These are phyloP conservation scores for Bursaphelenchus mucronatus DNA, from an alignment of 1,140 invertebrate genomes.

Conservation along the genomic window DNA sequence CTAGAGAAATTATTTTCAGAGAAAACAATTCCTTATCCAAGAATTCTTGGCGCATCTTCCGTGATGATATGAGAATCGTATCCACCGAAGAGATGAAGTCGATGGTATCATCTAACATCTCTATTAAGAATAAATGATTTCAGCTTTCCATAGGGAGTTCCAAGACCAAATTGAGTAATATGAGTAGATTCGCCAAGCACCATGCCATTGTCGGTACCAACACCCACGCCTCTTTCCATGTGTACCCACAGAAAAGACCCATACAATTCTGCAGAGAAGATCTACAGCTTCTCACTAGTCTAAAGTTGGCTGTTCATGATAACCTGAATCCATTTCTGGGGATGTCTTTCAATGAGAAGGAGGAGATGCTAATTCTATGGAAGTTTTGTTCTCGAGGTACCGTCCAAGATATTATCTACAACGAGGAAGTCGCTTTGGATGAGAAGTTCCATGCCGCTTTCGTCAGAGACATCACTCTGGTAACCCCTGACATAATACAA, in stretches of 20 bases:
- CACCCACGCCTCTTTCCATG: constrained; percentile 57
- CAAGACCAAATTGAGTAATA: constrained; percentile 56
- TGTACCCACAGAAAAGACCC: constrained; percentile 56
- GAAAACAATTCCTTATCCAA: constrained; percentile 51
- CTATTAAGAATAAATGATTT: constrained; percentile 6
- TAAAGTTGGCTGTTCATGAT: constrained; percentile 52
- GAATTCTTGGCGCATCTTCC: constrained; percentile 55
- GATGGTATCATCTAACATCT: constrained; percentile 37
- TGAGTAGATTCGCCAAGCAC: constrained; percentile 57
- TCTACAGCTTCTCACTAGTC: constrained; percentile 42
- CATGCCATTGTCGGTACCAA: constrained; percentile 59
- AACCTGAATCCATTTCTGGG: constrained; percentile 59
- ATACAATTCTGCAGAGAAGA: constrained; percentile 51
- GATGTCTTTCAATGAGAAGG: constrained; percentile 60
- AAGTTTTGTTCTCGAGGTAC: constrained; percentile 60
- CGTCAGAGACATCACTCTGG: constrained; percentile 57
- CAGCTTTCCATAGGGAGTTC: constrained; percentile 56
- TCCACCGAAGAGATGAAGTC: constrained; percentile 59
- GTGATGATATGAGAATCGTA: constrained; percentile 55
- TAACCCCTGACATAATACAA: background rate
- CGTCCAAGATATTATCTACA: constrained; percentile 59
- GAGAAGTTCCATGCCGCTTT: constrained; percentile 58
- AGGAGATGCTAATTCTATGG: constrained; percentile 57
- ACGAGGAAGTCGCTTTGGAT: constrained; percentile 52
- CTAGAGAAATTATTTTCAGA: constrained; percentile 33